Evolutionary conservation across 2,888 invertebrate species (phyloP), one percentile per base, ranked within the genome.

Genomic region (Agrenia bidenticulata): DNA sequence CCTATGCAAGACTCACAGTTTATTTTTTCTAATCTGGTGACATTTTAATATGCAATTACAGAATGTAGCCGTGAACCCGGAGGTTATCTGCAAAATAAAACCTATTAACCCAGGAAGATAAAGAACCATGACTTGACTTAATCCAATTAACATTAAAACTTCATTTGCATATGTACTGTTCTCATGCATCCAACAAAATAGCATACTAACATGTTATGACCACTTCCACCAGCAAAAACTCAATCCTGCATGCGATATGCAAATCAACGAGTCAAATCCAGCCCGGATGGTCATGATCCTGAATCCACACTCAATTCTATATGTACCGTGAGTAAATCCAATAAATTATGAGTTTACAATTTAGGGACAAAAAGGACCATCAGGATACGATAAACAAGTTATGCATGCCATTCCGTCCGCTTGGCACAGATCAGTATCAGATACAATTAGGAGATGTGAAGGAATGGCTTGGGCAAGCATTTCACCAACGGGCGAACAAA

Each of bases 101-200:
- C n/a, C 45, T 19, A 45, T 45, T 45, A 45, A 45, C 15, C 32
- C 32, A 45, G 19, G 45, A 45, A 45, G 45, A 45, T 45, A 45
- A 45, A 45, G 45, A 15, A 11, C 15, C 45, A 4, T 9, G 17
- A n/a, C 51, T 19, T 51, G 51, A 51, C 51, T 51, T 49, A 51
- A 51, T 51, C 51, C 51, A 13, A 51, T 51, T 51, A 51, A 15
- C 24, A 45, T 45, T 45, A 17, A 45, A 45, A 45, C 19, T 45
- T 45, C 45, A 45, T 45, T 45, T 45, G 45, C 45, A 45, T 45
- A 45, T 19, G 45, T 45, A 15, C 9, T 45, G 7, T 45, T 45
- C 45, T 45, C 45, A 45, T 19, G 45, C 45, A 45, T 17, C 5
- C 15, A 17, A 45, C 19, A 5, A 45, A 4, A 45, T 45, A 45